Evolutionary conservation across 1,140 invertebrate genomes (phyloP), one percentile per base, ranked within the genome.

Genomic region (Drosophila tropicalis): DNA sequence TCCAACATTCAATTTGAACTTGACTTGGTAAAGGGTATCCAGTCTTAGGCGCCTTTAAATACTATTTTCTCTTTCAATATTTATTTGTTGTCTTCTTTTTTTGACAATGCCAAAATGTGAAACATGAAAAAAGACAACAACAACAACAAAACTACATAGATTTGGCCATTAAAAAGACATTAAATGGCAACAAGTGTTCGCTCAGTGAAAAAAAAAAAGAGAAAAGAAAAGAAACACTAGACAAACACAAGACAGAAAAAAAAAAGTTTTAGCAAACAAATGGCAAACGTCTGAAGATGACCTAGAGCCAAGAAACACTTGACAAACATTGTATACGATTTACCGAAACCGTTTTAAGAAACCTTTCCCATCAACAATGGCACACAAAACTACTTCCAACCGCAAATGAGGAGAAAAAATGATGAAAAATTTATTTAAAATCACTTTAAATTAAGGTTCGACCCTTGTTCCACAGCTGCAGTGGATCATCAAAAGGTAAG

Each of bases 161-260:
- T 55, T 19, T 72, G 76, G 41, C 70, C 76, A 79, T 79, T 79
- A 79, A 79, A 79, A 79, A 79, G 61, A 73, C 76, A 79, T 79
- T 79, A 79, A 60, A 79, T 63, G 55, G n/a, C 40, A 61, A 77
- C 70, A 74, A 73, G 72, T 74, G 72, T 70, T 62, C 7, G n/a
- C 40, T 32, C 32, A 56, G 15, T 61, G 29, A 25, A 22, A 36
- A 44, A 73, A 25, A 25, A 22, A 29, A 60, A 41, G 36, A 65
- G 22, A 40, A 57, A 66, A 36, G 56, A 51, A 19, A 51, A 51
- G 17, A 51, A 47, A 70, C 22, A 41, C 22, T 29, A 56, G 12
- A 61, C 70, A 71, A 63, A 51, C 17, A 34, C 10, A 62, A 62
- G 58, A n/a, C n/a, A n/a, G n/a, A n/a, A n/a, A 67, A 68, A 34